These are phyloP conservation scores for Antheraea yamamai DNA, from an alignment of 2,888 invertebrate genomes.

Conservation along the genomic window DNA sequence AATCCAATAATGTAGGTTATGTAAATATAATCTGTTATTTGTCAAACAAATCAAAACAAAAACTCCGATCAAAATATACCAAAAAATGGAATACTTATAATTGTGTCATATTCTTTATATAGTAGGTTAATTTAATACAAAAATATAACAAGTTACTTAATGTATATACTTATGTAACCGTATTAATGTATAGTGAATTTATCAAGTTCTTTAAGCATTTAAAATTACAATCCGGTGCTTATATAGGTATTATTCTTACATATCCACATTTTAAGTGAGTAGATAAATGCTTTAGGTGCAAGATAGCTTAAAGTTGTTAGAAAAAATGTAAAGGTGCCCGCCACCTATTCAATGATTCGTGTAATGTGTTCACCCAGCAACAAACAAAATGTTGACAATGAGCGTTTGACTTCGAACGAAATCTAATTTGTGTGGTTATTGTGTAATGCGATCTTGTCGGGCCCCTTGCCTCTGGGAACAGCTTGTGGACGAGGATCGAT, in stretches of 20 bases:
- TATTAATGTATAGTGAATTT: background rate
- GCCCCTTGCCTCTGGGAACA: conserved; percentile 57
- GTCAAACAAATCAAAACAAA: background rate
- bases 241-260: background rate
- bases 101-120: background rate
- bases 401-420: conserved; percentile 80
- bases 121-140: background rate
- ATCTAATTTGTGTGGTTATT: conserved; percentile 81
- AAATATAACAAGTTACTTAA: background rate
- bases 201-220: background rate
- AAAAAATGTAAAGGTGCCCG: conserved; percentile 40
- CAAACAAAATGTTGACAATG: conserved; percentile 74
- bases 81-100: background rate
- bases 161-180: background rate
- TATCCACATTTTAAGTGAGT: background rate
- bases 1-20: background rate
- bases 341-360: conserved; percentile 70
- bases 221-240: background rate
- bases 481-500: conserved; percentile 58
- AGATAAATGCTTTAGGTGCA: background rate
- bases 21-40: background rate
- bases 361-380: conserved; percentile 71
- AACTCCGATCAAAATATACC: background rate
- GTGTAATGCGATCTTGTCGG: conserved; percentile 73
- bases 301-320: background rate